A percentile compares a stretch with the other conserved stretches of the same genome.
phyloP scores from a whole-genome alignment of 2,888 invertebrate species.

The Therioaphis trifolii region DNA sequence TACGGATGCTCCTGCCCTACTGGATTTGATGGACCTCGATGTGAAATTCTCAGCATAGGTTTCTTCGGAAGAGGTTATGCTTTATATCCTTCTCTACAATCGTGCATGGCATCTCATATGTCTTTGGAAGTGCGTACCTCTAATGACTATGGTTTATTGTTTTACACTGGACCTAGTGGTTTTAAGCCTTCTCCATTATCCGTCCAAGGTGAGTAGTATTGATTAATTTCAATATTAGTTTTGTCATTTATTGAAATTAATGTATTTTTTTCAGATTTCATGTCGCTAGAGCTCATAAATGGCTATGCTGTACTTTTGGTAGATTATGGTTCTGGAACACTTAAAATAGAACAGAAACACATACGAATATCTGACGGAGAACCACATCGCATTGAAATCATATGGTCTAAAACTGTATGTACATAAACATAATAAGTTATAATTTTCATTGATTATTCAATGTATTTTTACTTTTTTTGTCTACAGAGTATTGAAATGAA shows the following conservation, averaged over 20 bases:
- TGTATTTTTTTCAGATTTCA: conserved; percentile 77
- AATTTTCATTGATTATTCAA: not conserved
- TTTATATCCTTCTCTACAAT: conserved; percentile 87
- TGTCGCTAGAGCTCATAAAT: conserved; percentile 85
- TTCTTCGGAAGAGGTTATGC: conserved; percentile 94
- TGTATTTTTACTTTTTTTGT: not conserved
- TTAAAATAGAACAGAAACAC: conserved; percentile 76
- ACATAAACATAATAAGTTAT: not conserved
- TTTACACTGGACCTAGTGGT: conserved; percentile 87
- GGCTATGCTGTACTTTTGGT: conserved; percentile 87
- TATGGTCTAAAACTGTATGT: conserved; percentile 71
- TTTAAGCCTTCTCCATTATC: conserved; percentile 72
- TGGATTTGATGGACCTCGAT: conserved; percentile 86
- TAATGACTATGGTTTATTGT: conserved; percentile 82
- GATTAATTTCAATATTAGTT: not conserved
- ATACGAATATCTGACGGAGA: conserved; percentile 85
- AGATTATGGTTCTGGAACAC: conserved; percentile 88
- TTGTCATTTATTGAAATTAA: not conserved
- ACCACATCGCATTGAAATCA: conserved; percentile 87
- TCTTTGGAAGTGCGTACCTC: conserved; percentile 84
- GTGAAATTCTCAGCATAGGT: conserved; percentile 88
- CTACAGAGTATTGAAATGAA: conserved; percentile 77
- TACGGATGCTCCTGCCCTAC: conserved; percentile 66
- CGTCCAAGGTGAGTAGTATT: conserved; percentile 72
- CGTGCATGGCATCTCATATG: conserved; percentile 86